phyloP scores from a whole-genome alignment of 1,140 invertebrate genomes.

The Copidosoma floridanum region DNA sequence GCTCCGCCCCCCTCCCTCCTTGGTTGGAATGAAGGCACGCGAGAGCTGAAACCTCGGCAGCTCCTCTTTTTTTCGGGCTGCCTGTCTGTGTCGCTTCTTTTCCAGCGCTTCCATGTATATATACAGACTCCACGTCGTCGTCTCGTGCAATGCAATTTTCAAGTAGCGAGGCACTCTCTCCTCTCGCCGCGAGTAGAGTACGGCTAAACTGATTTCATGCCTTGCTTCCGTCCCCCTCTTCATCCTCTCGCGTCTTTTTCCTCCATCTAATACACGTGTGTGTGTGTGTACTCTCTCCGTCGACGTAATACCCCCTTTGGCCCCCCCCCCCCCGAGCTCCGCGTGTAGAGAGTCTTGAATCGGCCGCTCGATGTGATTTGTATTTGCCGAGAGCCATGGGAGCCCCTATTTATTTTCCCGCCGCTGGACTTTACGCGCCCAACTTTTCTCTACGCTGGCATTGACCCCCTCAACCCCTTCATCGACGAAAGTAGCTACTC shows the following conservation, averaged over 20 bases:
- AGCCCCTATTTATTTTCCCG: too few relatives aligned
- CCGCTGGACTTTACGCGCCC: too few relatives aligned
- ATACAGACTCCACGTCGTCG: too few relatives aligned
- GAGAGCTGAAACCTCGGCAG: too few relatives aligned
- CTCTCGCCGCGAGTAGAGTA: not conserved
- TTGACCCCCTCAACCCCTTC: too few relatives aligned
- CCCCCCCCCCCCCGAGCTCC: not conserved
- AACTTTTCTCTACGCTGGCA: too few relatives aligned
- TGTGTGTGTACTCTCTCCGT: not conserved
- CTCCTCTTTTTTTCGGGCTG: not conserved
- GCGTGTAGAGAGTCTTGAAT: not conserved
- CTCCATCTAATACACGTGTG: not conserved
- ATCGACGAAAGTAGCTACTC: too few relatives aligned
- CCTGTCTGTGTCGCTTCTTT: too few relatives aligned
- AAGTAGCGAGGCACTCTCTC: too few relatives aligned
- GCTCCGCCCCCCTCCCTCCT: too few relatives aligned
- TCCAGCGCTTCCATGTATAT: too few relatives aligned
- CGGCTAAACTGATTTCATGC: conserved; percentile 41
- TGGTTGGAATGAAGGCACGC: too few relatives aligned
- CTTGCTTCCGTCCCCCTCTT: conserved; percentile 7
- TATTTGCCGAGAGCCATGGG: conserved; percentile 7
- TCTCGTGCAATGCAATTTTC: conserved; percentile 40
- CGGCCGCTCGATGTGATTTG: conserved; percentile 5
- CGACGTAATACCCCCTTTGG: not conserved
- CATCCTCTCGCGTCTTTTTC: conserved; percentile 18